Percentiles rank a stretch among this genome's conserved stretches.
Conservation (phyloP, 2,797 vertebrate species). For the Sternarchorhynchus goeldii region DNA sequence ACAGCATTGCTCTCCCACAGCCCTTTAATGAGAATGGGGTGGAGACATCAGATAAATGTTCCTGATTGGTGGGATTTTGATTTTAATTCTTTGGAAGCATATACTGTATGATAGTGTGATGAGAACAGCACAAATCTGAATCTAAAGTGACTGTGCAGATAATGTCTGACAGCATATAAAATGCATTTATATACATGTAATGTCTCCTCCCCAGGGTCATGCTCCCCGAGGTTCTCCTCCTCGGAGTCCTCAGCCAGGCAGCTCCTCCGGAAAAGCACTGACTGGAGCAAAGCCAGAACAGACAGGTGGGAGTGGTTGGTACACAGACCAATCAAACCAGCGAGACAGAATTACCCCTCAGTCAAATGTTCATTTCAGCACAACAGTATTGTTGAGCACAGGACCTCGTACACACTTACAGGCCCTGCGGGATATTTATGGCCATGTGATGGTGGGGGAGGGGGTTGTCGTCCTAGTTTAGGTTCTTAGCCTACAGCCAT, state of each 20-base stretch:
- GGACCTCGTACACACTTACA: slow-evolving; percentile 28
- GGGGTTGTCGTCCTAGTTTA: slow-evolving; percentile 27
- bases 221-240: too few relatives aligned
- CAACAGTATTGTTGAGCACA: slow-evolving; percentile 38
- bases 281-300: slow-evolving; percentile 7
- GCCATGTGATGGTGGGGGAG: slow-evolving; percentile 14
- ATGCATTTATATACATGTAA: too few relatives aligned
- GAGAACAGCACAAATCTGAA: not conserved
- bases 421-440: slow-evolving; percentile 34
- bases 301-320: slow-evolving; percentile 3
- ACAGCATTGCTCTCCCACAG: not conserved
- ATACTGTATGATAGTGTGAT: not conserved
- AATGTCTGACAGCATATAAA: not conserved
- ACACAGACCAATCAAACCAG: not conserved
- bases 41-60: not conserved
- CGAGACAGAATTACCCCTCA: slow-evolving; percentile 44
- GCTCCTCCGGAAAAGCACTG: slow-evolving; percentile 14
- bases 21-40: not conserved
- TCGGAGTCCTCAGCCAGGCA: not conserved
- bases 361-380: slow-evolving; percentile 31
- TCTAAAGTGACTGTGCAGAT: not conserved
- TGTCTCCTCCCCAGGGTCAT: not conserved
- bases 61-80: too few relatives aligned
- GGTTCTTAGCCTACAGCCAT: slow-evolving; percentile 17
- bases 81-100: not conserved